These are phyloP conservation scores for Elachura formosa DNA, from an alignment of 2,113 vertebrate species.

Conservation along the genomic window DNA sequence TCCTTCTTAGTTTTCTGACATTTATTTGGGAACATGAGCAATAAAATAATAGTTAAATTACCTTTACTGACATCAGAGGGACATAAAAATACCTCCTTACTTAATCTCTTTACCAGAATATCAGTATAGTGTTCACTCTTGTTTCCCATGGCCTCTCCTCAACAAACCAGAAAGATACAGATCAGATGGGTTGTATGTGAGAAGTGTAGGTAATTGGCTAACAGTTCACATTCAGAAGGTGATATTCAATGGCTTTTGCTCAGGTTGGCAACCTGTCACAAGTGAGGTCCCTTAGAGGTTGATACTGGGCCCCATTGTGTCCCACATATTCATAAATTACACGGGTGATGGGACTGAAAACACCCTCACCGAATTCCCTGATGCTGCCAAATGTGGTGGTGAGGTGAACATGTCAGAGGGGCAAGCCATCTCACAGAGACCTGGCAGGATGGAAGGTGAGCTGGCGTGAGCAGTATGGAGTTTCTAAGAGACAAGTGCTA, in stretches of 20 bases:
- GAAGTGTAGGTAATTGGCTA: background rate
- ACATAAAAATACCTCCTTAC: background rate
- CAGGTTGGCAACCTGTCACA: background rate
- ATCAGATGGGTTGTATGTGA: background rate
- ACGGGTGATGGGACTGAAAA: background rate
- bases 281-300: background rate
- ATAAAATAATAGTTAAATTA: background rate
- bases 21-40: background rate
- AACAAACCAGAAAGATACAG: background rate
- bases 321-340: background rate
- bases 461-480: rapidly evolving
- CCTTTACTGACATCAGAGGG: background rate
- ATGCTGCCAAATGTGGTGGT: rapidly evolving
- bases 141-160: background rate
- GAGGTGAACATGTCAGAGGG: background rate
- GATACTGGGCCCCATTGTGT: rapidly evolving
- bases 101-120: background rate
- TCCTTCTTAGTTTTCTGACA: background rate
- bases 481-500: background rate
- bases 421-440: background rate
- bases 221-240: background rate
- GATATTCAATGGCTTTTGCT: background rate
- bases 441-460: background rate
- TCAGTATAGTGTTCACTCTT: background rate
- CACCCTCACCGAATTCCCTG: background rate